Evolutionary conservation across 2,113 vertebrate species (phyloP), one percentile per base, ranked within the genome.

Genomic region (Daphoenositta chrysoptera): DNA sequence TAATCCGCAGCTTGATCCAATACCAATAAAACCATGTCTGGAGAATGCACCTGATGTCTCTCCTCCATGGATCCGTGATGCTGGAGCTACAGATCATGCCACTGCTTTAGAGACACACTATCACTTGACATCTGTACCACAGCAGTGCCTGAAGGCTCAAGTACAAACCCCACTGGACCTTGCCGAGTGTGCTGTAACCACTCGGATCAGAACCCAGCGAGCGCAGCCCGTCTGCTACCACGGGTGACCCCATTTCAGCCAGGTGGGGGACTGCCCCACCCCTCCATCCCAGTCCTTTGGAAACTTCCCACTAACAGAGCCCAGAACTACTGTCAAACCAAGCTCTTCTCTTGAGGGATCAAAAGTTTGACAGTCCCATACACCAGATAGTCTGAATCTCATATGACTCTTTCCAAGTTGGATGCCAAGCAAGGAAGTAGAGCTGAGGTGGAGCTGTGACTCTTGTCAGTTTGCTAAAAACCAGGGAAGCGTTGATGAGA

Each of bases 121-220:
- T 30, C 37, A 68, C 56, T 48, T 69, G 24, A 69, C 28, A 60
- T 31, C 26, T 69, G 50, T 30, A 51, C n/a, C 48, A 64, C 21
- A 57, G 30, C 7, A 53, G 64, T 54, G 20, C 15, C 72, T 42
- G 37, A 27, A 80, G 53, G 58, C 83, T 72, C 57, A 63, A 44
- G 79, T 6, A 56, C 14, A 71, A 76, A 68, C 56, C 71, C 61
- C 35, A 58, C 10, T 21, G n/a, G 57, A 42, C 23, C 27, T 65
- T 61, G n/a, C 6, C 3, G 3, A 21, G n/a, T 4, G 37, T 30
- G 21, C 35, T 30, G 18, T 48, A 60, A 69, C 27, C 18, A 21
- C 22, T 22, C 1, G 2, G n/a, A 78, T 10, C 47, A 45, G 87
- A 88, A 48, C 2, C 15, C 63, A 76, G 64, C 0, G 0, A 45